A percentile compares a stretch with the other conserved stretches of the same genome.
Evolutionary conservation across 2,797 vertebrate genomes (phyloP).

Genomic region (Danio jaintianensis): DNA sequence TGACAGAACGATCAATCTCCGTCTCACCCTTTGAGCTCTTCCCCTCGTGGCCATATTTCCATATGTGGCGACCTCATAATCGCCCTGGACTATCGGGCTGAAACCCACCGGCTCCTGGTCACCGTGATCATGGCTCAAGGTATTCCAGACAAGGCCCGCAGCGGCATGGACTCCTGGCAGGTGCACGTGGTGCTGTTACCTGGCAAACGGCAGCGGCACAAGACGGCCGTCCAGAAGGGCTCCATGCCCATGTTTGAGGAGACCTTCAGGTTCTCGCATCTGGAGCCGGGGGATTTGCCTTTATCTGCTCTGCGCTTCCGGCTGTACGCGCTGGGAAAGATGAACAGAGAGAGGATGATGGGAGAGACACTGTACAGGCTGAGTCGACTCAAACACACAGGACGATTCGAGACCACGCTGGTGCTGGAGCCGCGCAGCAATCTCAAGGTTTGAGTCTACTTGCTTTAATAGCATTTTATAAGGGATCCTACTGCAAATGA

Average conservation of each 20-base stretch:
- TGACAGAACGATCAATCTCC: conserved; percentile 71
- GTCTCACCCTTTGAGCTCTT: conserved; percentile 60
- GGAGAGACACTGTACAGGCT: conserved; percentile 89
- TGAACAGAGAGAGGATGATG: conserved; percentile 92
- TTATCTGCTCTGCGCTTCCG: conserved; percentile 87
- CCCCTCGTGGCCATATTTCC: conserved; percentile 79
- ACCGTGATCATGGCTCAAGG: conserved; percentile 83
- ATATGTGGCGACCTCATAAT: conserved; percentile 91
- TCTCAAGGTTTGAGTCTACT: conserved; percentile 79
- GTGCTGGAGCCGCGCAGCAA: conserved; percentile 92
- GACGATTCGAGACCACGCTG: conserved; percentile 80
- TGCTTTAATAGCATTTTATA: neutral
- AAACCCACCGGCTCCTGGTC: conserved; percentile 84
- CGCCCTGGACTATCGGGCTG: conserved; percentile 81
- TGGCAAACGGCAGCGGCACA: conserved; percentile 89
- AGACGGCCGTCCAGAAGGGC: conserved; percentile 86
- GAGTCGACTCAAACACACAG: conserved; percentile 75
- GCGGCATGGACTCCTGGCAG: conserved; percentile 90
- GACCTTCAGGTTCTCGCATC: conserved; percentile 85
- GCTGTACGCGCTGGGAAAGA: conserved; percentile 88
- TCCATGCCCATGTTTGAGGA: conserved; percentile 86
- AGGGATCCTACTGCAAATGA: too few species aligned
- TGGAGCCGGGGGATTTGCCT: conserved; percentile 83
- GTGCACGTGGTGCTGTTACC: conserved; percentile 91
- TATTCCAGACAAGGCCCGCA: conserved; percentile 91